A percentile compares a stretch with the other conserved stretches of the same genome.
Evolutionary conservation across 2,113 vertebrate genomes (phyloP).

Genomic region (Podiceps cristatus): DNA sequence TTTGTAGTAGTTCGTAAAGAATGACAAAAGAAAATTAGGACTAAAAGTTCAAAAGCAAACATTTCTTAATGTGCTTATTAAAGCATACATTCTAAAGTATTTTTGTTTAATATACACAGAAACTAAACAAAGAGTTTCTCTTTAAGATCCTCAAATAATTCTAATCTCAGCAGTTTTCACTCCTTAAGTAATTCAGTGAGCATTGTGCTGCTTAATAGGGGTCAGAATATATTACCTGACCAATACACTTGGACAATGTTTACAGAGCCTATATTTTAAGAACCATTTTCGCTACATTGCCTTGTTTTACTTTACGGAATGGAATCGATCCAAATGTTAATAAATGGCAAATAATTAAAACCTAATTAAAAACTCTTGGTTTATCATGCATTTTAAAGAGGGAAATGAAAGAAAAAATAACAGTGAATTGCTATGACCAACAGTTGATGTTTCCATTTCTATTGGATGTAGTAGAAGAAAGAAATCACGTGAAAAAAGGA

Average conservation of each 20-base stretch:
- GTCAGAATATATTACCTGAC: neutral
- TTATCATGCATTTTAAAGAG: neutral
- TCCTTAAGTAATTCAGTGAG: neutral
- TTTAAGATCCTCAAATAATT: neutral
- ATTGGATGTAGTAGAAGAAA: neutral
- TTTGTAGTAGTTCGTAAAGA: neutral
- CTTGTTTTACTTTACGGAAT: neutral
- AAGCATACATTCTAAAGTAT: neutral
- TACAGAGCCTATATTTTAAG: neutral
- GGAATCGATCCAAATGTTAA: neutral
- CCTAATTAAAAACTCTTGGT: neutral
- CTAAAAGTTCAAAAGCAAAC: neutral
- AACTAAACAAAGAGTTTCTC: neutral
- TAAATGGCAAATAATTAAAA: neutral
- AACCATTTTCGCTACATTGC: neutral
- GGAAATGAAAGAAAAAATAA: neutral
- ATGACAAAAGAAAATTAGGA: neutral
- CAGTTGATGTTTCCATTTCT: neutral
- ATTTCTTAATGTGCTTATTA: neutral
- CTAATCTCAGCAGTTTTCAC: neutral
- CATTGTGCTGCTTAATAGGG: neutral
- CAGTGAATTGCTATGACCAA: neutral
- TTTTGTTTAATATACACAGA: neutral
- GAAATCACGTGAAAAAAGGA: neutral
- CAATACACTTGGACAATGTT: neutral